Base-by-base conservation (phyloP, 2,888 invertebrate species). In the Aplocera efformata region DNA sequence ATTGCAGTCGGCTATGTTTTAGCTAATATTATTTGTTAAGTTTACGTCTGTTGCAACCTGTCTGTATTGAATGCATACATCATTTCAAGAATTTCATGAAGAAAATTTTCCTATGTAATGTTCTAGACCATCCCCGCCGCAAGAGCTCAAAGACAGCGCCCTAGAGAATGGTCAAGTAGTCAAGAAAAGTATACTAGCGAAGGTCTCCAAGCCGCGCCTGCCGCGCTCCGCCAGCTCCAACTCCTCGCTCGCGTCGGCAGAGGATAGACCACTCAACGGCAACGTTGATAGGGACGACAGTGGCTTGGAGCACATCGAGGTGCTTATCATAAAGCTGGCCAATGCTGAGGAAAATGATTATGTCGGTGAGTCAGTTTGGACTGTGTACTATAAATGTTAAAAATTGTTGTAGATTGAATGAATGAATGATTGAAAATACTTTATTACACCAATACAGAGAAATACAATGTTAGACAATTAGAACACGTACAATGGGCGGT, bases 241-340 rank as follows among this genome's bases (percentile, higher is more conserved):
- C 49, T 67, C 71, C 3, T 69, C 72, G 0, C 48, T 72, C 1
- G 56, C 71, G 1, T 46, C 65, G 0, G 52, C 53, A 3, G 78
- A 77, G 0, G 79, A 75, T 7, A 59, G 57, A 10, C 60, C 65
- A 0, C 40, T 67, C 11, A 71, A 71, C 26, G 72, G 72, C 1
- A 60, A 42, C 7, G 32, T 31, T 0, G 60, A 50, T 27, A 67
- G 51, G 31, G 75, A 72, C 0, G 71, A 70, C 1, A 32, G 36
- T 9, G 37, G 37, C 1, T 31, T 63, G 44, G 84, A 84, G 3
- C 67, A 63, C 11, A 58, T 73, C 1, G 85, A 85, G 37, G 89
- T 89, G 42, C 59, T 84, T 30, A 54, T 89, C 35, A 85, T 89
- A 17, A 84, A 80, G 59, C 59, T 89, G 55, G 74, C 82, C 1